Evolutionary conservation across 2,113 vertebrate species (phyloP).

Genomic region (Macaca fascicularis): DNA sequence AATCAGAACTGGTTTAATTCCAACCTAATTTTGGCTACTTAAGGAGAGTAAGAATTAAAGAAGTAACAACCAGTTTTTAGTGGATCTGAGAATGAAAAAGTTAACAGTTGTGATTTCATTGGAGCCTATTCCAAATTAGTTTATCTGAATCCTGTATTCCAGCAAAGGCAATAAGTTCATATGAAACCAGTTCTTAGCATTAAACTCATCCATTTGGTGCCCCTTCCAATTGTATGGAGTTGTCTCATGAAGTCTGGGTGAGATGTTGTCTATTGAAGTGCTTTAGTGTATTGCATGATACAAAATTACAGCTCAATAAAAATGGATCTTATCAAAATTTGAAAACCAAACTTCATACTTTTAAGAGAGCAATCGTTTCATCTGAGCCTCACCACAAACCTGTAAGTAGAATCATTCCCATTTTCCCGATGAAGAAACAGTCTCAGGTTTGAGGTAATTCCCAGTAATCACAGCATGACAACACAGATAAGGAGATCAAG

Average conservation of each 20-base stretch:
- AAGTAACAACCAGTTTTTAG: background rate
- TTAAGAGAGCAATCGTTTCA: background rate
- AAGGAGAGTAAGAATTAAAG: background rate
- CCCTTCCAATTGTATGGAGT: background rate
- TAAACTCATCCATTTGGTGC: background rate
- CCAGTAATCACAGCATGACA: background rate
- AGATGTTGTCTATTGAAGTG: background rate
- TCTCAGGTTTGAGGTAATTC: background rate
- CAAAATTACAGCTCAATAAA: background rate
- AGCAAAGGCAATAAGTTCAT: background rate
- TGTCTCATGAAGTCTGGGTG: background rate
- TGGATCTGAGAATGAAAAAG: background rate
- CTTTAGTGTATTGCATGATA: background rate
- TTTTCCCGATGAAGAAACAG: background rate
- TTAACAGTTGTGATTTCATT: background rate
- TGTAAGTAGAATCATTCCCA: background rate
- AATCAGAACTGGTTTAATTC: slow-evolving; percentile 25
- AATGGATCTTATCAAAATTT: background rate
- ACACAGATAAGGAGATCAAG: background rate
- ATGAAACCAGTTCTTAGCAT: background rate
- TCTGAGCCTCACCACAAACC: background rate
- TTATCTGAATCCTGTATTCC: background rate
- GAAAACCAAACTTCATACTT: background rate
- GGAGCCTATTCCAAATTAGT: background rate
- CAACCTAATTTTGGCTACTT: slow-evolving; percentile 7